Evolutionary conservation across 2,113 vertebrate species (phyloP), one percentile per base, ranked within the genome.

Genomic region (Tenebrosternarchus preto): DNA sequence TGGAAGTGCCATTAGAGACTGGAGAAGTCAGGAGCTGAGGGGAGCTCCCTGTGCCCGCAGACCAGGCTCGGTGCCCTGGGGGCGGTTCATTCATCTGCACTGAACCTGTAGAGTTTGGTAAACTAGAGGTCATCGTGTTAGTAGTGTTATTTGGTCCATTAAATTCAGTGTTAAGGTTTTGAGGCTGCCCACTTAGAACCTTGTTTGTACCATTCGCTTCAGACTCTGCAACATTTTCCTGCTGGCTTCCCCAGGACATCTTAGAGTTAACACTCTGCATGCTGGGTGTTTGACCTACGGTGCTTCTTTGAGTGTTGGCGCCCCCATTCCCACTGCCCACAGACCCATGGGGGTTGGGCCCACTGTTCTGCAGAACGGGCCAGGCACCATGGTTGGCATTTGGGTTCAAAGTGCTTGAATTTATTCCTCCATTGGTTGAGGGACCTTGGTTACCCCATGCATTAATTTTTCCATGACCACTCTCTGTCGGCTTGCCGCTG

Each of bases 71-170:
- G 0, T 89, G 92, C 90, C 93, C 94, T 86, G 92, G 84, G 90
- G 93, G 93, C 92, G 93, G 95, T 87, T 97, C 96, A 4, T 82
- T 94, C 86, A 93, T 93, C 86, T 96, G 96, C 93, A 94, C 91
- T 83, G 95, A 96, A 94, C 95, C 93, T 88, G 94, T 94, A 92
- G 96, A 95, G 96, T 98, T 97, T 96, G 97, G 96, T 96, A 96
- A 96, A 96, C 94, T 96, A 95, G 98, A 99, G 96, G 96, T 98
- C 94, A 96, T 93, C 93, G 94, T 95, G 94, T 98, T 98, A 96
- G 96, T 98, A 98, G 98, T 98, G 97, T 99, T 97, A 96, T 96
- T 98, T 98, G 96, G 97, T 99, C 97, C 98, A 90, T 95, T 95
- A 92, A 94, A 92, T 94, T 99, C 98, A 95, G 96, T 95, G 97